Percentiles rank a stretch among this genome's conserved stretches.
Evolutionary conservation across 2,113 vertebrate genomes (phyloP).

Genomic region (Nerophis ophidion): DNA sequence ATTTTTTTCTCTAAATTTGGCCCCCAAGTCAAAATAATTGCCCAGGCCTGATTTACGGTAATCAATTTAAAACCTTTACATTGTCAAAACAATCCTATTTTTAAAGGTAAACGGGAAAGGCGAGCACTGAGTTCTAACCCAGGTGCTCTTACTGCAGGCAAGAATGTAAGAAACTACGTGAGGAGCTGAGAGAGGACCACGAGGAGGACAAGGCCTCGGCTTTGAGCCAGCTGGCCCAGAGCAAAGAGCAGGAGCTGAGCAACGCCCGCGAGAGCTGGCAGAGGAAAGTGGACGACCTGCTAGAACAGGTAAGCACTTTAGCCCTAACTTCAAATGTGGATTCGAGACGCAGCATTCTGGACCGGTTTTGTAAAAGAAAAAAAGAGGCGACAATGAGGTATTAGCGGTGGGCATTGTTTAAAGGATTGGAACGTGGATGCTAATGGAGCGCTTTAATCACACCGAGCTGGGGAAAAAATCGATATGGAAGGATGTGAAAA

Average conservation of each 20-base stretch:
- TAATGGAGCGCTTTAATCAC: conserved; percentile 25
- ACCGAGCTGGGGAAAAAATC: conserved; percentile 5
- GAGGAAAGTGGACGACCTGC: conserved; percentile 96
- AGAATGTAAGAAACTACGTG: conserved; percentile 92
- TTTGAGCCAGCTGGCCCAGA: conserved; percentile 82
- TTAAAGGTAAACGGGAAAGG: too few species aligned
- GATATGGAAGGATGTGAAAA: conserved; percentile 9
- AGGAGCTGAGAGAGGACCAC: conserved; percentile 88
- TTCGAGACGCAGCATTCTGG: not conserved
- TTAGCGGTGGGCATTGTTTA: too few species aligned
- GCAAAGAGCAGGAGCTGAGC: conserved; percentile 88
- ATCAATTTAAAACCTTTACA: too few species aligned
- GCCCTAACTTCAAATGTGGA: not conserved
- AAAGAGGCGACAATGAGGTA: too few species aligned
- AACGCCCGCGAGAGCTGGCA: conserved; percentile 91
- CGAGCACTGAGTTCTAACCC: too few species aligned
- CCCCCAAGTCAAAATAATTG: too few species aligned
- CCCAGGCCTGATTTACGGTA: too few species aligned
- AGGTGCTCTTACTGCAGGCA: conserved; percentile 69
- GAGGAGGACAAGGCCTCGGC: conserved; percentile 87
- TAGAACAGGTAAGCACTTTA: conserved; percentile 81
- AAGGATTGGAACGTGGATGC: not conserved
- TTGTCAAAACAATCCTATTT: too few species aligned
- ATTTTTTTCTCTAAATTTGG: too few species aligned
- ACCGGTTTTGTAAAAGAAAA: not conserved